A percentile compares a stretch with the other conserved stretches of the same genome.
phyloP scores from a whole-genome alignment of 2,113 vertebrate species.

The Sapajus apella region DNA sequence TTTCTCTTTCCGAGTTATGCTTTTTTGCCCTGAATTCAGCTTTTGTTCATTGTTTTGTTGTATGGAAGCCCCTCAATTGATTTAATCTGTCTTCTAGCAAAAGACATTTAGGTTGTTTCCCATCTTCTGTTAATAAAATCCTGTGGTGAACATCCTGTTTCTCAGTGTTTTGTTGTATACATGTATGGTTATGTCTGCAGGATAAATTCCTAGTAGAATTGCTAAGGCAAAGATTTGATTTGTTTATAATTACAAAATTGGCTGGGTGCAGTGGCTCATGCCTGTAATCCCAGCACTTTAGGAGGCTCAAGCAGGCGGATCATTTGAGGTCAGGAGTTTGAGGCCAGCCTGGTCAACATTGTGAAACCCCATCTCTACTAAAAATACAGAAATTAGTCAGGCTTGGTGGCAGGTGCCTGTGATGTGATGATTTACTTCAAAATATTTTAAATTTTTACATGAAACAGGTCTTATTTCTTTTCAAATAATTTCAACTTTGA shows the following conservation, averaged over 20 bases:
- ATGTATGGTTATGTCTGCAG: neutral
- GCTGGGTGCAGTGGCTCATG: too few species aligned
- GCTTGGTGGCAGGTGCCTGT: too few species aligned
- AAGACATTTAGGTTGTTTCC: neutral
- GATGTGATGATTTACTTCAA: conserved; percentile 8
- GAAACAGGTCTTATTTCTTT: neutral
- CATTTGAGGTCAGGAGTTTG: too few species aligned
- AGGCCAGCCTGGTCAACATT: too few species aligned
- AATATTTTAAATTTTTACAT: conserved; percentile 24
- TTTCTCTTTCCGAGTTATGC: neutral
- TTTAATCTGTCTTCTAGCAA: neutral
- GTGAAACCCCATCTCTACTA: too few species aligned
- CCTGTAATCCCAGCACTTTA: too few species aligned
- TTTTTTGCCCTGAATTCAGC: neutral
- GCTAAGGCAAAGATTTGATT: neutral
- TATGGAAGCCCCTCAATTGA: neutral
- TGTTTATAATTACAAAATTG: neutral
- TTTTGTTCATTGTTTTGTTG: neutral
- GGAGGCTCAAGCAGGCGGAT: too few species aligned
- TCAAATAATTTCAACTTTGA: too few species aligned
- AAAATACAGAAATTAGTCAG: too few species aligned
- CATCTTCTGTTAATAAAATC: neutral
- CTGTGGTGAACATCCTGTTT: neutral
- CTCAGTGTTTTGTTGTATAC: neutral
- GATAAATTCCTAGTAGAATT: neutral